Evolutionary conservation across 2,888 invertebrate genomes (phyloP).

Genomic region (Nemotelus pantherinus): DNA sequence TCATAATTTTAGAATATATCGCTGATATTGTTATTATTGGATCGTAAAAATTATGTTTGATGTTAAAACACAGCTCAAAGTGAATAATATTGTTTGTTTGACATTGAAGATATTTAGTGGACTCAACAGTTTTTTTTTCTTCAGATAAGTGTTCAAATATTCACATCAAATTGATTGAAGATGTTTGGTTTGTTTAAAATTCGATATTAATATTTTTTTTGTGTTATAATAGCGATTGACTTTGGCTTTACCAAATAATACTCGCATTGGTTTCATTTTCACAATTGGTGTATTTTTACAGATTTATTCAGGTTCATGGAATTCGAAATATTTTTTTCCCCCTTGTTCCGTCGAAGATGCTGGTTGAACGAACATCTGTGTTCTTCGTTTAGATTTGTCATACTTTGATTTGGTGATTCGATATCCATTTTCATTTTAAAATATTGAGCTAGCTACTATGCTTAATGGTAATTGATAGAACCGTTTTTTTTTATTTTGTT

Average conservation of each 20-base stretch:
- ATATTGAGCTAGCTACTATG: conserved; percentile 36
- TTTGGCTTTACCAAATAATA: no score
- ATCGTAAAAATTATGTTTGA: neutral
- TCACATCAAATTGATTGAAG: neutral
- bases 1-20: conserved; percentile 22
- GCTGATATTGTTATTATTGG: neutral
- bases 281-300: no score
- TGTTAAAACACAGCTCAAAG: conserved; percentile 31
- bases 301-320: neutral
- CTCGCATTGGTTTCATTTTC: no score
- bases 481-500: conserved; percentile 3
- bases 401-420: neutral
- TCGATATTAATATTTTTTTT: neutral
- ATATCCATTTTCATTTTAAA: conserved; percentile 17
- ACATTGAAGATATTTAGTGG: neutral
- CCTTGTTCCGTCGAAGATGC: no score
- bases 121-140: neutral
- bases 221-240: neutral
- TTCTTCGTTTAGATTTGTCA: neutral
- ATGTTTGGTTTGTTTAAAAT: neutral
- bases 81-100: conserved; percentile 3
- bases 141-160: neutral
- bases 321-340: neutral
- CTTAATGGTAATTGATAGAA: conserved; percentile 31
- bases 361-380: neutral